Base-by-base conservation (phyloP, 2,113 vertebrate species). In the Pavo muticus region DNA sequence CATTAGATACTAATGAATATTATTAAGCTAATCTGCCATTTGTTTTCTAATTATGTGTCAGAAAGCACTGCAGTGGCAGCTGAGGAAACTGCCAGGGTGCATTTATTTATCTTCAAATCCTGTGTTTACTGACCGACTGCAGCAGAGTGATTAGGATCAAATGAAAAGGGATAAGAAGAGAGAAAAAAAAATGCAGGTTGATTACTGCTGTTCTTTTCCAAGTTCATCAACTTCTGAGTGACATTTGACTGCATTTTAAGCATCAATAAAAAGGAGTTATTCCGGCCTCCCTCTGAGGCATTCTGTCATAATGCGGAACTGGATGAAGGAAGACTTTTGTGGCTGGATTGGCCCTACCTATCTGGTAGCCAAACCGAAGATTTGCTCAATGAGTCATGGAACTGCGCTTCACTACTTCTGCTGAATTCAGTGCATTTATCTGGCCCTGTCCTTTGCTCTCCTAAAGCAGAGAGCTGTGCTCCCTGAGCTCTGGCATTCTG, bases 1-100 rank as follows among this genome's bases (percentile, higher is more conserved):
- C 95, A 97, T 97, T 98, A 97, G 97, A 96, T 96, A 95, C 94
- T 98, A 98, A 98, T 98, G 97, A 98, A 98, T 98, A 98, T 98
- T 98, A 98, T 98, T 98, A 98, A 97, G 96, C 96, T 98, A 98
- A 98, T 98, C 96, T 98, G 97, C 97, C 97, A 97, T 98, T 98
- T 98, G 97, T 98, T 98, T 98, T 98, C 97, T 98, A 98, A 98
- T 98, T 98, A 98, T 92, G 94, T 97, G 97, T 98, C 97, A 97
- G 95, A 96, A 97, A 96, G 90, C 94, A 96, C 95, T 56, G 35
- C 78, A 63, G 95, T 97, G 96, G 97, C 97, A 98, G 95, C 93
- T 97, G 97, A 97, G 94, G 89, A 96, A 96, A 95, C 96, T 97
- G 95, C 95, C 96, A 94, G 83, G 86, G 83, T 97, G 94, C 93